phyloP scores from a whole-genome alignment of 1,140 invertebrate species.

The Drosophila setifemur region DNA sequence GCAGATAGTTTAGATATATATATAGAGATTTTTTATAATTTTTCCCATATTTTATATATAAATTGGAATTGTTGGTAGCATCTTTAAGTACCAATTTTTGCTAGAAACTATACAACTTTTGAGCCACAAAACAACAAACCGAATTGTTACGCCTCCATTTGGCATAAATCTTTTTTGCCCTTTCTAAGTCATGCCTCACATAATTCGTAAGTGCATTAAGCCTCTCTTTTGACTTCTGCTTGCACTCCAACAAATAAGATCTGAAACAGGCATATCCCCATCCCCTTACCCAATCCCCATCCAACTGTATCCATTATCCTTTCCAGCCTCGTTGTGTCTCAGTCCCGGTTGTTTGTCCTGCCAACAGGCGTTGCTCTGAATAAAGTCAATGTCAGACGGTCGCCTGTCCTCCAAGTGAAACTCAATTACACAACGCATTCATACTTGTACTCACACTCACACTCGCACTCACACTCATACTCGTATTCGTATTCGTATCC shows the following conservation, averaged over 20 bases:
- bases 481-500: neutral
- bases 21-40: too few species aligned
- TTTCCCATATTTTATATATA: too few species aligned
- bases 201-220: conserved; percentile 64
- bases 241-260: conserved; percentile 59
- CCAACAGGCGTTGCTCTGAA: conserved; percentile 43
- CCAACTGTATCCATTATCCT: neutral
- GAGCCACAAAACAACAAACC: neutral
- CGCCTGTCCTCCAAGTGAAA: conserved; percentile 47
- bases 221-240: conserved; percentile 39
- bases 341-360: conserved; percentile 50
- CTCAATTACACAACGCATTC: conserved; percentile 73
- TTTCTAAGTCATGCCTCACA: conserved; percentile 45
- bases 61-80: too few species aligned
- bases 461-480: conserved; percentile 4
- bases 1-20: too few species aligned
- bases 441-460: conserved; percentile 12
- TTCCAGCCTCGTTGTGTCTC: conserved; percentile 21
- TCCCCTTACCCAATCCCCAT: conserved; percentile 3
- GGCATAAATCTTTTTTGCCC: conserved; percentile 8
- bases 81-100: neutral
- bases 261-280: conserved; percentile 4
- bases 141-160: neutral
- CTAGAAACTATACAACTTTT: neutral
- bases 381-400: conserved; percentile 69